These are phyloP conservation scores for Cephus pygmeus DNA, from an alignment of 2,888 invertebrate genomes.

Conservation along the genomic window DNA sequence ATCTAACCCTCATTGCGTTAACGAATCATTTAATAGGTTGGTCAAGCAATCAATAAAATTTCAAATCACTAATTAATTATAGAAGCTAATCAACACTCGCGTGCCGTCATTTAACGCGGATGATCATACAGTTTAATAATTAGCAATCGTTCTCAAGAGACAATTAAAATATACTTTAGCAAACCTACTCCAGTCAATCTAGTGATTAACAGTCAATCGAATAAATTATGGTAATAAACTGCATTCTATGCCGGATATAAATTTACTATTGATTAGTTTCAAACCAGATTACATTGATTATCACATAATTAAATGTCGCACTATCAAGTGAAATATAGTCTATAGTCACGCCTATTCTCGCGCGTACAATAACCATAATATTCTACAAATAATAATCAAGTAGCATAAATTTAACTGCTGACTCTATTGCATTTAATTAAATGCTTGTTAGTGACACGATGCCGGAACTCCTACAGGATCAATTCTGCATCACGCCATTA, in stretches of 20 bases:
- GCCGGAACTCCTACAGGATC: not conserved
- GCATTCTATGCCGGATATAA: not conserved
- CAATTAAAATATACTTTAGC: not conserved
- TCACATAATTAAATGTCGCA: not conserved
- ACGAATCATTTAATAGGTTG: not conserved
- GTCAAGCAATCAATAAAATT: not conserved
- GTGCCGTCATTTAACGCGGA: not conserved
- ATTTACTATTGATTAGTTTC: not conserved
- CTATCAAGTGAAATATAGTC: not conserved
- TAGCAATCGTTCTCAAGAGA: not conserved
- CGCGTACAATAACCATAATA: not conserved
- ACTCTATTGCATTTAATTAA: not conserved
- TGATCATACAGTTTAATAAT: not conserved
- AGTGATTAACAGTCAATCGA: not conserved
- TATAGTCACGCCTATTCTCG: not conserved
- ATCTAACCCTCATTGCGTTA: too few species aligned
- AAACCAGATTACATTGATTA: not conserved
- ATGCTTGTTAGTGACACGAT: not conserved
- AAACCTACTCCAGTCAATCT: not conserved
- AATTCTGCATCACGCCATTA: not conserved
- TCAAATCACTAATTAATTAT: not conserved
- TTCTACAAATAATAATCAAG: not conserved
- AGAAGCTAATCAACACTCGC: not conserved
- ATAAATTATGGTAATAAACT: not conserved
- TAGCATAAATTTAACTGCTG: not conserved